Evolutionary conservation across 2,797 vertebrate genomes (phyloP), one percentile per base, ranked within the genome.

Genomic region (Pseudotriccus pelzelni): DNA sequence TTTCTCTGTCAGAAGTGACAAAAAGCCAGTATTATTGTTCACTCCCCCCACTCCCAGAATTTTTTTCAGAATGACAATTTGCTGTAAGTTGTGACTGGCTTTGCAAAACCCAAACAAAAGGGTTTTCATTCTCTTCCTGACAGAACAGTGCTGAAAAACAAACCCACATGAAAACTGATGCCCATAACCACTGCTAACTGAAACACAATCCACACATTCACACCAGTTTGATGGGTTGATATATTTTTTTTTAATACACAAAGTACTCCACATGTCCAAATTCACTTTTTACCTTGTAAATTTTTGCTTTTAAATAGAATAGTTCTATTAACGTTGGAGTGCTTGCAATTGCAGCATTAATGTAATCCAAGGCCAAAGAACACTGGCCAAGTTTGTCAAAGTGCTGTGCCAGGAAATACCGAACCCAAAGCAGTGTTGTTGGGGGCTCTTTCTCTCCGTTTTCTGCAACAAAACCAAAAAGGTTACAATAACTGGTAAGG

Each of bases 251-350:
- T 58, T 12, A 43, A 55, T 27, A 30, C 50, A 30, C 5, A 25
- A 84, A 3, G 20, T 83, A 93, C 4, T 76, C 44, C 14, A n/a
- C 7, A 0, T 12, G 41, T 52, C 47, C 73, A 91, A 82, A 64
- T 59, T 66, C 23, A 74, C 58, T 70, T 97, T 75, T 97, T 98
- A 98, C 98, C 98, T 98, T 98, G 88, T 98, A 98, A 95, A 98
- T 98, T 97, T 98, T 98, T 94, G 98, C 98, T 97, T 98, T 98
- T 95, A 98, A 95, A 95, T 97, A 98, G 96, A 98, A 98, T 43
- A 98, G 90, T 89, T 98, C 98, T 97, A 98, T 98, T 94, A 98
- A 96, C 9, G 98, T 98, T 89, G 98, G 98, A 91, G 98, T 98
- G 96, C 97, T 98, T 86, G 97, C 95, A 94, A 98, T 97, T 82